Evolutionary conservation across 2,888 invertebrate species (phyloP), one percentile per base, ranked within the genome.

Genomic region (Phengaris alcon): DNA sequence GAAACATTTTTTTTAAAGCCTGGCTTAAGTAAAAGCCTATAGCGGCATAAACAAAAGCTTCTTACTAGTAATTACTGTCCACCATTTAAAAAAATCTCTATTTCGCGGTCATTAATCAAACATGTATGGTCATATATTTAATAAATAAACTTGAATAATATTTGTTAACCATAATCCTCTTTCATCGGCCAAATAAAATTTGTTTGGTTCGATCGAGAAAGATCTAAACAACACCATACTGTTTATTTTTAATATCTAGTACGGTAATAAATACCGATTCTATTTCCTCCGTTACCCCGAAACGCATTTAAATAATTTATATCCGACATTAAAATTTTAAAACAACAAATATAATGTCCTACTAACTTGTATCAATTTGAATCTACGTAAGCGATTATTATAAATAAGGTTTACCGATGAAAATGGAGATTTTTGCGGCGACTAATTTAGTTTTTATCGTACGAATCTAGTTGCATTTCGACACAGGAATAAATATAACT

Each of bases 171-270:
- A 64, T 64, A 64, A 55, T n/a, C 13, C 1, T 35, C 64, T 64
- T 64, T 64, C 64, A 64, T 44, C 64, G 35, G 12, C 6, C 12
- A 35, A 64, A 64, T 44, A 64, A 10, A 35, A 35, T 35, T 64
- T 59, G 64, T 64, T 64, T 64, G 35, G 35, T 64, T 44, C 8
- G 64, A 59, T 59, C 12, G 64, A 48, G 48, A 6, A 48, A 48
- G 1, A 3, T 48, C 64, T 6, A 13, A 59, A 59, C n/a, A 55
- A 15, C 35, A 44, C 64, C 64, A 64, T 64, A 35, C 12, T 64
- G 64, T 64, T 64, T 64, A 64, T 64, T 64, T 64, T 64, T 64
- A 64, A 64, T 64, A 64, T 64, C 64, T 64, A 64, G 64, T 64
- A 12, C 64, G 64, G 64, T 64, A 64, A 64, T 64, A 64, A 64